These are phyloP conservation scores for Sebastiscus tertius DNA, from an alignment of 2,797 vertebrate species.

Conservation along the genomic window DNA sequence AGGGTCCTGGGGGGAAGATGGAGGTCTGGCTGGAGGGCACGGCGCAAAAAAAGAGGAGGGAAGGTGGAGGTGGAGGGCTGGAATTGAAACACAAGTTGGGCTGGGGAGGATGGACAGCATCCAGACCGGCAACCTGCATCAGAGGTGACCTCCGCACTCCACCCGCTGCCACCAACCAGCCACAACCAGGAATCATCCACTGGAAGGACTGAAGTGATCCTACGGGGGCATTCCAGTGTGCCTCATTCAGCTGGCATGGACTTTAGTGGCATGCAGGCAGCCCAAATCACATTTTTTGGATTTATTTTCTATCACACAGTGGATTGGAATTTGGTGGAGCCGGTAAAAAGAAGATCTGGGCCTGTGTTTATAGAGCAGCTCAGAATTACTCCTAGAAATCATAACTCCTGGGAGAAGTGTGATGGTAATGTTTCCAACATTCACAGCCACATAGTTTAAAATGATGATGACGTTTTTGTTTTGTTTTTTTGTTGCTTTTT, in stretches of 20 bases:
- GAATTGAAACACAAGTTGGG: slow-evolving; percentile 16
- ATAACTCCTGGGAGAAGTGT: neutral
- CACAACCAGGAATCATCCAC: slow-evolving; percentile 7
- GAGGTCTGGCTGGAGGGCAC: slow-evolving; percentile 49
- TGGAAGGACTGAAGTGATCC: slow-evolving; percentile 15
- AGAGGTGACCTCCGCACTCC: slow-evolving; percentile 23
- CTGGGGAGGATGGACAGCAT: neutral
- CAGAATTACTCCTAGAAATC: neutral
- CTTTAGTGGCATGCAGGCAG: neutral
- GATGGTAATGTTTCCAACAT: neutral
- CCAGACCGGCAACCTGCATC: slow-evolving; percentile 27
- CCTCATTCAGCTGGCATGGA: slow-evolving; percentile 35
- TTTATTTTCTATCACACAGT: slow-evolving; percentile 29
- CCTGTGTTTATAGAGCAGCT: slow-evolving; percentile 9
- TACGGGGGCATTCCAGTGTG: slow-evolving; percentile 17
- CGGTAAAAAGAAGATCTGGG: slow-evolving; percentile 5
- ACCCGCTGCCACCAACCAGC: neutral
- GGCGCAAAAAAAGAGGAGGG: slow-evolving; percentile 3
- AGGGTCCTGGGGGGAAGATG: slow-evolving; percentile 22
- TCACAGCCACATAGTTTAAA: rapidly evolving
- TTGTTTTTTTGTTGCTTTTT: too few relatives aligned
- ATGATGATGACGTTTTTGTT: too few relatives aligned
- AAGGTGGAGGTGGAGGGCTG: slow-evolving; percentile 20
- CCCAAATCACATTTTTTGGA: slow-evolving; percentile 41
- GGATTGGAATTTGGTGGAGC: slow-evolving; percentile 22